Conservation (phyloP, 1,140 invertebrate species). For the Zaprionus tsacasi region DNA sequence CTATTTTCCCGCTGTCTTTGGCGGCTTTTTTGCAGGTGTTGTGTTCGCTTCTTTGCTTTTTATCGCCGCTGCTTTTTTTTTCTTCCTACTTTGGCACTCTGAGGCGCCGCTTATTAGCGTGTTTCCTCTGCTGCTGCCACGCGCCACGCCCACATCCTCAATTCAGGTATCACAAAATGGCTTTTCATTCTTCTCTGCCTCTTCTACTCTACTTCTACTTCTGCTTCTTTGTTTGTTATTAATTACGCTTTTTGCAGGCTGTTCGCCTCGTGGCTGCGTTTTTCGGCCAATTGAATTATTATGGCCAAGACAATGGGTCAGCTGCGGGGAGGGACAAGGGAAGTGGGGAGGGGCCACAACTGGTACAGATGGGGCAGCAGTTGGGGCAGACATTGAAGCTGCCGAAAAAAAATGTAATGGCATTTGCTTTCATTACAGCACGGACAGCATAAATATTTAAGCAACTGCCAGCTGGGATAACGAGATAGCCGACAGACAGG, state of each 20-base stretch:
- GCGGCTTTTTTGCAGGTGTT: conserved; percentile 32
- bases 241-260: conserved; percentile 64
- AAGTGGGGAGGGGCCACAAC: neutral
- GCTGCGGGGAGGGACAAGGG: neutral
- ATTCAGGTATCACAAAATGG: conserved; percentile 60
- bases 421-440: conserved; percentile 78
- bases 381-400: neutral
- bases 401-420: conserved; percentile 57
- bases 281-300: conserved; percentile 80
- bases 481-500: conserved; percentile 62
- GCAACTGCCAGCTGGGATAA: conserved; percentile 77
- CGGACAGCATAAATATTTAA: conserved; percentile 78
- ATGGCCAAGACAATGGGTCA: conserved; percentile 61
- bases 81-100: conserved; percentile 31
- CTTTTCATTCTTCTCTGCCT: conserved; percentile 52
- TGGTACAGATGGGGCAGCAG: conserved; percentile 1
- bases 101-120: conserved; percentile 78
- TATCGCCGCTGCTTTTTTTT: neutral
- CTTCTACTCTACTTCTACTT: conserved; percentile 40
- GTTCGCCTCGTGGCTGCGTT: conserved; percentile 58
- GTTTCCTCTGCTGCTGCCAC: conserved; percentile 55
- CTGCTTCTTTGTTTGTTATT: conserved; percentile 65
- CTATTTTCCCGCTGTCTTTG: neutral
- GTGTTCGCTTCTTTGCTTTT: conserved; percentile 1
- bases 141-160: conserved; percentile 74